These are phyloP conservation scores for Lynx canadensis DNA, from an alignment of 2,113 vertebrate species.

Conservation along the genomic window DNA sequence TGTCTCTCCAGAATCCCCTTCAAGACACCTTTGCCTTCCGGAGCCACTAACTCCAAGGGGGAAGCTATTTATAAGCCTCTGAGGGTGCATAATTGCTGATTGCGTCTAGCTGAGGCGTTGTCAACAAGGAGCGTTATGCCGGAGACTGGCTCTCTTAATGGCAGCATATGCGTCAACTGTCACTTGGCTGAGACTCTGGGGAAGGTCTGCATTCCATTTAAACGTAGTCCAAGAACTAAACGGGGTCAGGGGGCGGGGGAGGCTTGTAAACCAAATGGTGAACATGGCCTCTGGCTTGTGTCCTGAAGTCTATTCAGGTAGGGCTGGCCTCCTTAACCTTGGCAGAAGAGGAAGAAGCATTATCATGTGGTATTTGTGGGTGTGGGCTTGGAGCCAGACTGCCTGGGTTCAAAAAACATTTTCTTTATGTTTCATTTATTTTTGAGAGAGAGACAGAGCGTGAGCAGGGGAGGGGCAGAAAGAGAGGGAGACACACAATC, in stretches of 20 bases:
- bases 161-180: not conserved
- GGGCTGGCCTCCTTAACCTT: not conserved
- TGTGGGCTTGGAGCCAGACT: not conserved
- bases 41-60: not conserved
- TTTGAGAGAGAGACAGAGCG: no score
- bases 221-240: not conserved
- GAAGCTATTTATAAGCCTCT: slow-evolving; percentile 58
- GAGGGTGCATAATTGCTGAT: slow-evolving; percentile 31
- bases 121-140: not conserved
- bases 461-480: no score
- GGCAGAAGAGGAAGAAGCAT: not conserved
- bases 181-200: not conserved
- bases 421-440: no score
- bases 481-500: no score
- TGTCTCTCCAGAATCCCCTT: slow-evolving; percentile 40
- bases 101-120: not conserved
- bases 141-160: not conserved
- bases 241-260: not conserved
- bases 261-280: not conserved
- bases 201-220: not conserved
- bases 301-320: not conserved
- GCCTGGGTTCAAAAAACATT: not conserved
- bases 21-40: slow-evolving; percentile 51
- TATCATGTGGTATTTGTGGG: not conserved
- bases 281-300: not conserved